Base-by-base conservation (phyloP, 2,888 invertebrate species). In the Chymomyza caudatula region DNA sequence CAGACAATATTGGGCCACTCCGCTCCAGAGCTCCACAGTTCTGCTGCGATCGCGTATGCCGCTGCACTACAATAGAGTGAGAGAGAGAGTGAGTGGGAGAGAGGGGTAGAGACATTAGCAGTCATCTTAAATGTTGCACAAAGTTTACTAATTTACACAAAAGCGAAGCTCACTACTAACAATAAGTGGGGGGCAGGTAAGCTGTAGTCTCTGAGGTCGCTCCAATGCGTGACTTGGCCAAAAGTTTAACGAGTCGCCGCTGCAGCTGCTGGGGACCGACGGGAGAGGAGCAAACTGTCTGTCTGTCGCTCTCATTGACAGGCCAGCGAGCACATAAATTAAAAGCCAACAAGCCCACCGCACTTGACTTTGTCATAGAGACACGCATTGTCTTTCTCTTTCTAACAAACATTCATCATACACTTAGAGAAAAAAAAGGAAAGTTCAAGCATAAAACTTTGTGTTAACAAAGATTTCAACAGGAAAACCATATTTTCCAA, bases 11-110 rank as follows among this genome's bases (percentile, higher is more conserved):
- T 90, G 90, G 1, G 90, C 90, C 54, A 89, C 90, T 1, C 90
- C 90, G 71, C 90, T 90, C 90, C 90, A 90, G 5, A 90, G 77
- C 69, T 90, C 90, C 57, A 90, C 90, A 22, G 88, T 88, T 69
- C 85, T 81, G 68, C 90, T 90, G 52, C 90, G 89, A 61, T 90
- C 87, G 62, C 88, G 86, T 70, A 90, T 89, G 71, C 88, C 88
- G 63, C 78, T 88, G 76, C 90, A 89, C 90, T 90, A 74, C 1
- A 56, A 22, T 49, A 55, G 44, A 22, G 15, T 19, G 57, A 55
- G 8, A 43, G 22, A 53, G 19, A 63, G 25, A 65, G 66, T 51
- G 56, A 67, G 54, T 43, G n/a, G n/a, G n/a, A n/a, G n/a, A n/a
- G n/a, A n/a, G n/a, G n/a, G n/a, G n/a, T n/a, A n/a, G n/a, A n/a